These are phyloP conservation scores for Centroberyx gerrardi DNA, from an alignment of 2,797 vertebrate genomes.

Conservation along the genomic window DNA sequence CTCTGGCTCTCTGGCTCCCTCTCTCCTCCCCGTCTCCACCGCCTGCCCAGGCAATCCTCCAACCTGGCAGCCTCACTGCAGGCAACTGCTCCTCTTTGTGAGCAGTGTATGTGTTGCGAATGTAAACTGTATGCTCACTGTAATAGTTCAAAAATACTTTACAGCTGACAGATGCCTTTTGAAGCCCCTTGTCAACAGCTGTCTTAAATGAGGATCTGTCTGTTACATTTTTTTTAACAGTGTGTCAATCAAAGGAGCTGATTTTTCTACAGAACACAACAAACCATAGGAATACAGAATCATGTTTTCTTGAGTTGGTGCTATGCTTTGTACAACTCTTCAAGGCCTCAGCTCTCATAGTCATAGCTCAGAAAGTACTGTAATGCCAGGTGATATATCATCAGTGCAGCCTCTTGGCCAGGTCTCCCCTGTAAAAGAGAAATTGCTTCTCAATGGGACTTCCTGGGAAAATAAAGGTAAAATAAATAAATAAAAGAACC, in stretches of 20 bases:
- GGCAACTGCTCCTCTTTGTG: constrained; percentile 36
- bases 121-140: constrained; percentile 46
- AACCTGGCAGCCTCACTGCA: constrained; percentile 30
- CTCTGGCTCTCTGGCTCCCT: constrained; percentile 45
- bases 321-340: not conserved
- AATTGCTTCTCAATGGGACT: too few species aligned
- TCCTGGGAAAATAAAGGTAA: too few species aligned
- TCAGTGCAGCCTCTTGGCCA: not conserved
- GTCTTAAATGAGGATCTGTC: constrained; percentile 14
- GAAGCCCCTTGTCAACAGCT: constrained; percentile 52
- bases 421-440: too few species aligned
- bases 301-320: not conserved
- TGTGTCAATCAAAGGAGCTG: constrained; percentile 21
- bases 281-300: not conserved
- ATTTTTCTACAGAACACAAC: not conserved
- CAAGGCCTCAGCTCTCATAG: not conserved
- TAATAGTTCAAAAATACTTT: constrained; percentile 40
- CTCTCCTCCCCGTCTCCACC: not conserved
- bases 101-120: constrained; percentile 42
- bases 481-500: too few species aligned
- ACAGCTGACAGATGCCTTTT: constrained; percentile 45
- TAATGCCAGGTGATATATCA: not conserved
- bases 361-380: not conserved
- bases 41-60: constrained; percentile 32
- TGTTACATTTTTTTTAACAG: constrained; percentile 21